Conservation (phyloP, 2,888 invertebrate species). For the Eilema griseolum region DNA sequence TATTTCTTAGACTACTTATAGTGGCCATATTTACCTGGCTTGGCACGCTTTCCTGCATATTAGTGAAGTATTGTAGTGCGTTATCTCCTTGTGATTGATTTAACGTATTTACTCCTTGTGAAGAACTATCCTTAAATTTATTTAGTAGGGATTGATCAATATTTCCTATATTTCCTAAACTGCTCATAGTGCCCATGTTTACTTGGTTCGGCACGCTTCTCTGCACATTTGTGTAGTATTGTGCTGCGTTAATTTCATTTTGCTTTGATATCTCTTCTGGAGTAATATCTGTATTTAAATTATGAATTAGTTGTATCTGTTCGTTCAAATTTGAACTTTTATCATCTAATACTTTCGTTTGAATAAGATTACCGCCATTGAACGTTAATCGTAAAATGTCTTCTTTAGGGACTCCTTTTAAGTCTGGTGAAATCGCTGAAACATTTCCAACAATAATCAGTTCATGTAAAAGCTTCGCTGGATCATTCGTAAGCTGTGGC, state of each 20-base stretch:
- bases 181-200: background rate
- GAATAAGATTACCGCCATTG: constrained; percentile 62
- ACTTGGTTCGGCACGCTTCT: background rate
- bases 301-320: constrained; percentile 39
- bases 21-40: too few relatives aligned
- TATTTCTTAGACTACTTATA: too few relatives aligned
- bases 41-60: too few relatives aligned
- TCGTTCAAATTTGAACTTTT: constrained; percentile 48
- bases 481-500: constrained; percentile 57
- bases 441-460: constrained; percentile 59
- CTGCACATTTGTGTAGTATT: constrained; percentile 21
- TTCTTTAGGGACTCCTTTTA: constrained; percentile 57
- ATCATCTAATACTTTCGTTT: constrained; percentile 61
- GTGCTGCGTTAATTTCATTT: constrained; percentile 33
- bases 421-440: constrained; percentile 61
- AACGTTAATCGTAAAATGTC: constrained; percentile 61
- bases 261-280: constrained; percentile 45
- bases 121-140: background rate
- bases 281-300: constrained; percentile 55
- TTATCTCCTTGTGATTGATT: background rate
- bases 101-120: background rate
- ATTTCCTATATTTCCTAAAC: background rate
- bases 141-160: background rate
- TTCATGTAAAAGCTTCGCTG: constrained; percentile 59
- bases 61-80: too few relatives aligned